These are phyloP conservation scores for Oenanthe melanoleuca DNA, from an alignment of 2,113 vertebrate species.

Conservation along the genomic window DNA sequence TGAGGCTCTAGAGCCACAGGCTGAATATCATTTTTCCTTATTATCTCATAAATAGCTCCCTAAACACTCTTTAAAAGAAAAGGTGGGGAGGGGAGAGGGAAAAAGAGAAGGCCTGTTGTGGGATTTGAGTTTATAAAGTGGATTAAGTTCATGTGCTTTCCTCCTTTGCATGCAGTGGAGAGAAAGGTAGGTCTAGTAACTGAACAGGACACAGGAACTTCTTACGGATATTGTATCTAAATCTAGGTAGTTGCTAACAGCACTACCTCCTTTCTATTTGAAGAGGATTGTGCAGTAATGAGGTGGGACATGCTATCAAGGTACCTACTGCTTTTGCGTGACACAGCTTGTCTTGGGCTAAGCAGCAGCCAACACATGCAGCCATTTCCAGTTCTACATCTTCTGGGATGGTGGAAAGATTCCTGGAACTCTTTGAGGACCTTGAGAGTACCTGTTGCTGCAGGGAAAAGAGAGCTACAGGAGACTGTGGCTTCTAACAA, in stretches of 20 bases:
- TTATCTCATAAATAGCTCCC: constrained; percentile 61
- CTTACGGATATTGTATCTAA: not conserved
- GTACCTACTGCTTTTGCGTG: not conserved
- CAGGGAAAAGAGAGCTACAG: not conserved
- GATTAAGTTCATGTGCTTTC: not conserved
- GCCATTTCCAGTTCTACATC: not conserved
- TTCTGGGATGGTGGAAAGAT: not conserved
- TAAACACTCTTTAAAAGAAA: constrained; percentile 38
- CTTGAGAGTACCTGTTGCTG: not conserved
- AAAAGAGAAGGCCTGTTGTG: not conserved
- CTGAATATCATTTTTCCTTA: constrained; percentile 59
- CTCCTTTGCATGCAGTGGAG: not conserved
- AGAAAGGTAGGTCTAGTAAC: not conserved
- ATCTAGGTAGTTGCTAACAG: not conserved
- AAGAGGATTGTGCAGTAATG: not conserved
- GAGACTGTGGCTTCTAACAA: not conserved
- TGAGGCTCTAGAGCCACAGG: constrained; percentile 53
- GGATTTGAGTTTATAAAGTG: not conserved
- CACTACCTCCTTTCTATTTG: not conserved
- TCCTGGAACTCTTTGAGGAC: not conserved
- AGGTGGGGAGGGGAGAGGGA: not conserved
- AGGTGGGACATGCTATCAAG: not conserved
- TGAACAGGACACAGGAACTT: not conserved
- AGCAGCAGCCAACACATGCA: not conserved
- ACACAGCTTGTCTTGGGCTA: not conserved